Percentiles rank a stretch among this genome's conserved stretches.
These are phyloP conservation scores for Heliconius cydno DNA, from an alignment of 2,888 invertebrate genomes.

Conservation along the genomic window DNA sequence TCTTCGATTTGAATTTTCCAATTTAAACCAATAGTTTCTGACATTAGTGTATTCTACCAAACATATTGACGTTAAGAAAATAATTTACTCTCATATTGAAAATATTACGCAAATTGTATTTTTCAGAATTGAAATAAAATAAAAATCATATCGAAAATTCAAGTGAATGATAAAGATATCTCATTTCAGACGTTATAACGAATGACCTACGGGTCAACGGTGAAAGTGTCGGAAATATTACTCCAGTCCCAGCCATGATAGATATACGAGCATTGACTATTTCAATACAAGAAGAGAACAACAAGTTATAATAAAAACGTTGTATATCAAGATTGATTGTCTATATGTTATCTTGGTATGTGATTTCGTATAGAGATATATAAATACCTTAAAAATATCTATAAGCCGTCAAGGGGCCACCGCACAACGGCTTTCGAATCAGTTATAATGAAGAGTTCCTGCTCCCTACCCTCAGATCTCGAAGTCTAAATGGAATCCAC, in stretches of 20 bases:
- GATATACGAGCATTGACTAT: constrained; percentile 19
- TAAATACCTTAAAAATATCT: too few species aligned
- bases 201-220: constrained; percentile 62
- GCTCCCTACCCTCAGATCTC: too few species aligned
- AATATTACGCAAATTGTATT: neutral
- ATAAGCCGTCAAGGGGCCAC: too few species aligned
- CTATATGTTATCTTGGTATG: constrained; percentile 32
- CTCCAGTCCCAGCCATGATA: constrained; percentile 53
- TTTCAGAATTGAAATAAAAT: neutral
- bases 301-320: constrained; percentile 25
- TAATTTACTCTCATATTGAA: too few species aligned
- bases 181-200: constrained; percentile 58
- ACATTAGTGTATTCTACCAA: too few species aligned
- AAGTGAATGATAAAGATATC: constrained; percentile 52
- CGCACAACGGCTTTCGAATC: too few species aligned
- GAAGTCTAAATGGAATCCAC: too few species aligned
- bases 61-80: too few species aligned
- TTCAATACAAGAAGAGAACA: constrained; percentile 33
- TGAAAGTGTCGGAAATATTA: constrained; percentile 73
- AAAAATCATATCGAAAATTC: constrained; percentile 12
- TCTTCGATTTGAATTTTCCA: too few species aligned
- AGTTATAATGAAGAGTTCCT: too few species aligned
- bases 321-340: constrained; percentile 41
- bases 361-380: neutral
- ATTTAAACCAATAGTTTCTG: too few species aligned